phyloP scores from a whole-genome alignment of 2,797 vertebrate species.

The Poecilia gillii region DNA sequence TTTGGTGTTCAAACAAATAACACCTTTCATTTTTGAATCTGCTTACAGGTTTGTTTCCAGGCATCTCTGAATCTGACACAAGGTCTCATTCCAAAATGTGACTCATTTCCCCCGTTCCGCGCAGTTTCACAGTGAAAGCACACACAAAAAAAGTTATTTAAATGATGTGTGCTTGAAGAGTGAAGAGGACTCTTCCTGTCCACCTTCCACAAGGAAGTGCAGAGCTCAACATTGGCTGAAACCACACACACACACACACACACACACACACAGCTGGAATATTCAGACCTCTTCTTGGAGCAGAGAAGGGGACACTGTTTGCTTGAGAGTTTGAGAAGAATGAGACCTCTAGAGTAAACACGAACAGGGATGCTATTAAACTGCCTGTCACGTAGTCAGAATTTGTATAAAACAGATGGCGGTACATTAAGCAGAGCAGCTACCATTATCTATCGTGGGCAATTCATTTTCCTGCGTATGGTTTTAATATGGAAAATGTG shows the following conservation, averaged over 20 bases:
- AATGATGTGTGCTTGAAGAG: neutral
- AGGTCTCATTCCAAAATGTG: conserved; percentile 12
- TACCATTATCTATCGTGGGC: conserved; percentile 7
- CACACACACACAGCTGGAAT: conserved; percentile 11
- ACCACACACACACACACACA: neutral
- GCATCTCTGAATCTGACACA: conserved; percentile 20
- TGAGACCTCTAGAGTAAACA: conserved; percentile 52
- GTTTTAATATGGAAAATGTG: neutral
- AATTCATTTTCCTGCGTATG: conserved; percentile 13
- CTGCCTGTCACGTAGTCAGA: conserved; percentile 41
- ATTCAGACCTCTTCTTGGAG: conserved; percentile 22
- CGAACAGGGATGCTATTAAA: conserved; percentile 36
- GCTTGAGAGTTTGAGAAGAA: conserved; percentile 25
- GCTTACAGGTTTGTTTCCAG: conserved; percentile 38
- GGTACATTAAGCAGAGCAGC: conserved; percentile 49
- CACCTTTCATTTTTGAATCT: conserved; percentile 22
- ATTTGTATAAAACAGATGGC: conserved; percentile 51
- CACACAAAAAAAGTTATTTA: neutral
- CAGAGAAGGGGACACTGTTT: conserved; percentile 20
- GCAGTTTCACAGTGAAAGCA: neutral
- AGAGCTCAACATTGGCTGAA: conserved; percentile 25
- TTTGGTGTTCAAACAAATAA: conserved; percentile 40
- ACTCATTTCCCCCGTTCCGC: neutral
- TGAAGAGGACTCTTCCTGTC: neutral
- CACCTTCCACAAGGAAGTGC: conserved; percentile 25